phyloP scores from a whole-genome alignment of 1,140 invertebrate genomes.

The Brachionus asplanchnoidis region DNA sequence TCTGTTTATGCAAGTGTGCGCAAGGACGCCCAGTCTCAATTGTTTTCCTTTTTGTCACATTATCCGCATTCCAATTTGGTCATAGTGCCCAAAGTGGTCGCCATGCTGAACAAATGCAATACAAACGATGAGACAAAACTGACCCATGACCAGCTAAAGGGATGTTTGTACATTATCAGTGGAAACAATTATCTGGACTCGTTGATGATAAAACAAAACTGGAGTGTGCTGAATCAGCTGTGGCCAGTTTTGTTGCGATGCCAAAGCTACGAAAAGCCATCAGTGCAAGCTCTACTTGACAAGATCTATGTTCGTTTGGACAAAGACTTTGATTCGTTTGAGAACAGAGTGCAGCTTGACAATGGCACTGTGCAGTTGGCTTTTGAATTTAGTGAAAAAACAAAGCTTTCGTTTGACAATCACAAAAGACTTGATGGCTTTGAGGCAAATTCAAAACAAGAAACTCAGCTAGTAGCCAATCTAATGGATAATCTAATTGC shows the following conservation, averaged over 20 bases:
- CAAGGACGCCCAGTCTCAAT: constrained; percentile 62
- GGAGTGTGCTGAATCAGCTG: constrained; percentile 63
- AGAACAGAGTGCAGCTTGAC: constrained; percentile 55
- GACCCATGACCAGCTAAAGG: constrained; percentile 69
- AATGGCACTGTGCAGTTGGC: background rate
- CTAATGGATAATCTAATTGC: constrained; percentile 42
- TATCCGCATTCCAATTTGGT: constrained; percentile 64
- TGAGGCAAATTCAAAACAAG: constrained; percentile 45
- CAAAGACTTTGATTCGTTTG: constrained; percentile 59
- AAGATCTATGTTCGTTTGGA: constrained; percentile 58
- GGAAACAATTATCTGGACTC: constrained; percentile 62
- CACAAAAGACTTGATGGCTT: constrained; percentile 60
- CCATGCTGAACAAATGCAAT: constrained; percentile 62
- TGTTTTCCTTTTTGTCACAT: constrained; percentile 58
- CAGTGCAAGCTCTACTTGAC: constrained; percentile 71
- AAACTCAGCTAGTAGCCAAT: constrained; percentile 42
- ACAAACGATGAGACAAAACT: constrained; percentile 50
- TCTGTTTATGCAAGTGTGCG: constrained; percentile 60
- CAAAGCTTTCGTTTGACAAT: constrained; percentile 45
- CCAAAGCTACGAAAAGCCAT: constrained; percentile 73
- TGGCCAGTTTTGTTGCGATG: constrained; percentile 72
- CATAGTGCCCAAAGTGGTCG: constrained; percentile 62
- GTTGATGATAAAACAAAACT: constrained; percentile 68
- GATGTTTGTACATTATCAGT: constrained; percentile 67
- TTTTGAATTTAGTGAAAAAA: background rate